Evolutionary conservation across 1,140 invertebrate species (phyloP).

Genomic region (Drosophila hydei): DNA sequence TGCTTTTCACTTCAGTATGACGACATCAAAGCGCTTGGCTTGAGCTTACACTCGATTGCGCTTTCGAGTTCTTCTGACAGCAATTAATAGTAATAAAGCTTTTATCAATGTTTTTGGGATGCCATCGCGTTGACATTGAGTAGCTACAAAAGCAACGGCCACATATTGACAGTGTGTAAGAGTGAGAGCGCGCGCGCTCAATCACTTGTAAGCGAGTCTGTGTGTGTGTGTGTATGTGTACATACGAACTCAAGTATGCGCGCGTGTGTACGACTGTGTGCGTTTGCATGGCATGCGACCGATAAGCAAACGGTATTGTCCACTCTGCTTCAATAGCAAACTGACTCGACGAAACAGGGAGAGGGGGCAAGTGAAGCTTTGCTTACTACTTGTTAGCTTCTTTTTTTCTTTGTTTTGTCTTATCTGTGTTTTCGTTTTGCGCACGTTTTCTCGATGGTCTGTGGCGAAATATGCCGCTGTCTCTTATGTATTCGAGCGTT

Average conservation of each 20-base stretch:
- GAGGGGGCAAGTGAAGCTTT: constrained; percentile 6
- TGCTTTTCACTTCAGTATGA: constrained; percentile 28
- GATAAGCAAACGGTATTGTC: constrained; percentile 55
- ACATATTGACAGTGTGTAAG: background rate
- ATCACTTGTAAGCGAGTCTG: constrained; percentile 1
- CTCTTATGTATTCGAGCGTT: background rate
- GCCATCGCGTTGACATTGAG: constrained; percentile 29
- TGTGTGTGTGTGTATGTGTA: background rate
- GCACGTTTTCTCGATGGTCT: constrained; percentile 63
- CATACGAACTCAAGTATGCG: background rate
- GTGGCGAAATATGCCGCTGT: constrained; percentile 53
- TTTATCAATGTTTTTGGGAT: constrained; percentile 27
- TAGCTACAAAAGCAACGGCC: background rate
- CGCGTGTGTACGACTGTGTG: constrained; percentile 4
- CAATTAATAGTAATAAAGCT: constrained; percentile 49
- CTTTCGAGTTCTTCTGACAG: constrained; percentile 37
- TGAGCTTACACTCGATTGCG: constrained; percentile 17
- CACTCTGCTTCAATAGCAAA: constrained; percentile 34
- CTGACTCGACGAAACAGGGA: background rate
- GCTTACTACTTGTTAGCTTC: constrained; percentile 8
- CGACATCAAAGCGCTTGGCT: constrained; percentile 32
- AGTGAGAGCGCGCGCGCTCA: background rate
- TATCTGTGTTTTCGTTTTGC: constrained; percentile 72
- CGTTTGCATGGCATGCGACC: constrained; percentile 42
- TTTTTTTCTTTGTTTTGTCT: constrained; percentile 45